phyloP scores from a whole-genome alignment of 1,140 invertebrate genomes.

The Drosophila biarmipes region DNA sequence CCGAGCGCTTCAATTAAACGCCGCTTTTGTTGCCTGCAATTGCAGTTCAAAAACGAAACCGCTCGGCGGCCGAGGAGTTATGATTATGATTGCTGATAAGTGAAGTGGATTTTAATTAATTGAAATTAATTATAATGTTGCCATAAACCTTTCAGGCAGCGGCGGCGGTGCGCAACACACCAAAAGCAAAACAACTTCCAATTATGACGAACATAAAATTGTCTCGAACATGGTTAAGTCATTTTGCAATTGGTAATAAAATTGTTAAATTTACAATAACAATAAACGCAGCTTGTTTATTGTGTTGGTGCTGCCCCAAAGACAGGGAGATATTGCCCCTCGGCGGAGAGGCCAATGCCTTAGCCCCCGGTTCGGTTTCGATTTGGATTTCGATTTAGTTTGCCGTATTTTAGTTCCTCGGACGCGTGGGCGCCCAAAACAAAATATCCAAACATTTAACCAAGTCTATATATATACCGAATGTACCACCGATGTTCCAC shows the following conservation, averaged over 20 bases:
- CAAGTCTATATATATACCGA: slow-evolving; percentile 39
- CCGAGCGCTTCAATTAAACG: background rate
- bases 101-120: slow-evolving; percentile 77
- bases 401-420: slow-evolving; percentile 35
- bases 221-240: slow-evolving; percentile 65
- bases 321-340: slow-evolving; percentile 1
- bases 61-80: slow-evolving; percentile 25
- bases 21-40: slow-evolving; percentile 22
- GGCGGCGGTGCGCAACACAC: slow-evolving; percentile 30
- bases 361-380: slow-evolving; percentile 20
- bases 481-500: slow-evolving; percentile 7
- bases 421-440: slow-evolving; percentile 43
- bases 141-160: slow-evolving; percentile 44
- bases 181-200: slow-evolving; percentile 46
- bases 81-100: slow-evolving; percentile 69
- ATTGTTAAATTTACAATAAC: slow-evolving; percentile 67
- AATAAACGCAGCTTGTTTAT: slow-evolving; percentile 59
- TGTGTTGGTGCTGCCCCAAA: slow-evolving; percentile 7
- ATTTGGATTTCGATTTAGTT: slow-evolving; percentile 27
- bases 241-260: slow-evolving; percentile 71
- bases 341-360: slow-evolving; percentile 34
- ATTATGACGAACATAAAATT: slow-evolving; percentile 77
- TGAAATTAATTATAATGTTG: slow-evolving; percentile 76
- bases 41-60: slow-evolving; percentile 59
- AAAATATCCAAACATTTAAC: slow-evolving; percentile 49